Percentiles rank a stretch among this genome's conserved stretches.
Evolutionary conservation across 2,113 vertebrate species (phyloP).

Genomic region (Scytalopus superciliaris): DNA sequence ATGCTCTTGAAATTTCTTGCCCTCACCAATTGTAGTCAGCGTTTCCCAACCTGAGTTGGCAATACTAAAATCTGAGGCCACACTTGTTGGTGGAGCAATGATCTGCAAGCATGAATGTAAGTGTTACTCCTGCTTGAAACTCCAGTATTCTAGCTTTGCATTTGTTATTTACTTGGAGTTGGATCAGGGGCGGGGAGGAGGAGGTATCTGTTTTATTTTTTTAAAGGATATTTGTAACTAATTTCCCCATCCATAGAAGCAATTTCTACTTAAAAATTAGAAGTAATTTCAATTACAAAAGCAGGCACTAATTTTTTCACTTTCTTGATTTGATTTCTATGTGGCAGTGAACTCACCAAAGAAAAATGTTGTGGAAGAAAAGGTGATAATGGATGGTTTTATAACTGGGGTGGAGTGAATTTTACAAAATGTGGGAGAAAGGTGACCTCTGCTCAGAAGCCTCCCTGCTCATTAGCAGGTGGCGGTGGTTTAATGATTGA

Average conservation of each 20-base stretch:
- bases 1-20: background rate
- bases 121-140: background rate
- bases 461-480: conserved; percentile 40
- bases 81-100: background rate
- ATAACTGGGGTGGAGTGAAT: background rate
- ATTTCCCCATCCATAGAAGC: background rate
- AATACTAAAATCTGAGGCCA: background rate
- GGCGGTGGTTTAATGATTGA: background rate
- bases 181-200: accelerated
- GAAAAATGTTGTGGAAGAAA: background rate
- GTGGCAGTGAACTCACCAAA: background rate
- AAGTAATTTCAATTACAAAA: background rate
- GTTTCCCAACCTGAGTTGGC: background rate
- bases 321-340: background rate
- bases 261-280: background rate
- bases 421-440: background rate
- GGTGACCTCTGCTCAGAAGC: conserved; percentile 17
- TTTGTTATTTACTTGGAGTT: background rate
- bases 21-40: background rate
- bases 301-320: background rate
- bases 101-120: background rate
- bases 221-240: background rate
- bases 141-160: background rate
- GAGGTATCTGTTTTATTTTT: background rate
- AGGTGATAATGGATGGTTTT: background rate